These are phyloP conservation scores for Protomyctophum bolini DNA, from an alignment of 2,113 vertebrate genomes.

Conservation along the genomic window DNA sequence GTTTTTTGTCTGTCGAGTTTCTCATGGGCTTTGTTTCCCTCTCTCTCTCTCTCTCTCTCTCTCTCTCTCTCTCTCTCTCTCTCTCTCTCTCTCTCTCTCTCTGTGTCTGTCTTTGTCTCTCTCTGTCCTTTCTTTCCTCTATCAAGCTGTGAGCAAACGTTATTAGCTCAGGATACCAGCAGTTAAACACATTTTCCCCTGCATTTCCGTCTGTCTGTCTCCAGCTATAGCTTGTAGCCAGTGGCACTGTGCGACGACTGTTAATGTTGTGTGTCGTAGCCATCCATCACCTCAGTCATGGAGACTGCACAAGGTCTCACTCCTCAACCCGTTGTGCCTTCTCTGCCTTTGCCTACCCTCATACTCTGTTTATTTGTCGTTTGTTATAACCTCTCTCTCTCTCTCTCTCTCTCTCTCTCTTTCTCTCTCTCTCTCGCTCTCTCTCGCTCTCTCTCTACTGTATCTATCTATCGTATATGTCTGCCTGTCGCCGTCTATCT, in stretches of 20 bases:
- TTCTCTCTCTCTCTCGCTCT: not conserved
- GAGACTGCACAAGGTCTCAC: not conserved
- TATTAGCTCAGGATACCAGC: no score
- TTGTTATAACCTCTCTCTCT: not conserved
- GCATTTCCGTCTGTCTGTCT: not conserved
- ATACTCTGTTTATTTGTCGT: not conserved
- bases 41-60: not conserved
- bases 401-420: not conserved
- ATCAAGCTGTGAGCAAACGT: no score
- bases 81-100: not conserved
- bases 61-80: not conserved
- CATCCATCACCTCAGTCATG: constrained; percentile 5
- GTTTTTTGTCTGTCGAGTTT: not conserved
- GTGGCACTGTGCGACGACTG: not conserved
- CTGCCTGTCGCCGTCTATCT: no score
- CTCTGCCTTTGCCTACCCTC: not conserved
- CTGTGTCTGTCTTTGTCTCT: not conserved
- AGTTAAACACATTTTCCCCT: no score
- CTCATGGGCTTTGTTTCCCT: not conserved
- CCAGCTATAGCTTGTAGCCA: not conserved
- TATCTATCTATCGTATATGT: no score
- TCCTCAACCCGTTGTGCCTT: not conserved
- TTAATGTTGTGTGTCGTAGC: constrained; percentile 9
- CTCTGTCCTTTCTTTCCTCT: not conserved
- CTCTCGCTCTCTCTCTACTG: not conserved